These are phyloP conservation scores for Cryptocephalus primarius DNA, from an alignment of 2,888 invertebrate genomes.

Conservation along the genomic window DNA sequence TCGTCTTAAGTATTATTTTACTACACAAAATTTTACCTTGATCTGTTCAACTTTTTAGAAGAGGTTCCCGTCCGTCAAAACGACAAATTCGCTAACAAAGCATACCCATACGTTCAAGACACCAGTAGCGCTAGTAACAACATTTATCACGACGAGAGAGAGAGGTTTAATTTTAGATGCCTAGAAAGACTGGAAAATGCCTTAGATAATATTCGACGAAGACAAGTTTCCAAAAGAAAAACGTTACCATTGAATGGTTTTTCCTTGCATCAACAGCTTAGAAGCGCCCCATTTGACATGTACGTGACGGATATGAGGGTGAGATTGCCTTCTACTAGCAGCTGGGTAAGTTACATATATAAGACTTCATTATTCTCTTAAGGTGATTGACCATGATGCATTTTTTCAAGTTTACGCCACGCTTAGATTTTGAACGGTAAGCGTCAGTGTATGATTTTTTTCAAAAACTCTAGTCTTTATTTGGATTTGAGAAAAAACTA, in stretches of 20 bases:
- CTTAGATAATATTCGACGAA: slow-evolving; percentile 50
- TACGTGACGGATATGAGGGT: slow-evolving; percentile 60
- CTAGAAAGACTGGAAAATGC: slow-evolving; percentile 56
- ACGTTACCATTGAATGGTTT: slow-evolving; percentile 50
- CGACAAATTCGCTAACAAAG: slow-evolving; percentile 31
- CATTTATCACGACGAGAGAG: slow-evolving; percentile 24
- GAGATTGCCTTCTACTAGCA: slow-evolving; percentile 51
- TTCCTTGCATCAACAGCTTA: slow-evolving; percentile 51
- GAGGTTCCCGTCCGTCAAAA: slow-evolving; percentile 31
- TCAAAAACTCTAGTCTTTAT: too few species aligned
- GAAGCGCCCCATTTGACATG: slow-evolving; percentile 55
- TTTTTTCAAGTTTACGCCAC: too few species aligned
- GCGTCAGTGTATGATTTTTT: too few species aligned
- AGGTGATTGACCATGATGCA: neutral
- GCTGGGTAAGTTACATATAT: slow-evolving; percentile 43
- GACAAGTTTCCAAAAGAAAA: slow-evolving; percentile 42
- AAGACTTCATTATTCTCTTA: neutral
- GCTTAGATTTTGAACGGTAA: too few species aligned
- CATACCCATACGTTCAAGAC: slow-evolving; percentile 28
- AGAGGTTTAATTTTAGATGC: slow-evolving; percentile 39
- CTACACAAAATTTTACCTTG: too few species aligned
- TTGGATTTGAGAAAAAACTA: too few species aligned
- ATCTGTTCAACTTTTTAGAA: slow-evolving; percentile 12
- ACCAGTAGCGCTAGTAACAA: slow-evolving; percentile 21
- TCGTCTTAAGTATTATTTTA: too few species aligned